phyloP scores from a whole-genome alignment of 2,797 vertebrate genomes.

The Microcaecilia unicolor region DNA sequence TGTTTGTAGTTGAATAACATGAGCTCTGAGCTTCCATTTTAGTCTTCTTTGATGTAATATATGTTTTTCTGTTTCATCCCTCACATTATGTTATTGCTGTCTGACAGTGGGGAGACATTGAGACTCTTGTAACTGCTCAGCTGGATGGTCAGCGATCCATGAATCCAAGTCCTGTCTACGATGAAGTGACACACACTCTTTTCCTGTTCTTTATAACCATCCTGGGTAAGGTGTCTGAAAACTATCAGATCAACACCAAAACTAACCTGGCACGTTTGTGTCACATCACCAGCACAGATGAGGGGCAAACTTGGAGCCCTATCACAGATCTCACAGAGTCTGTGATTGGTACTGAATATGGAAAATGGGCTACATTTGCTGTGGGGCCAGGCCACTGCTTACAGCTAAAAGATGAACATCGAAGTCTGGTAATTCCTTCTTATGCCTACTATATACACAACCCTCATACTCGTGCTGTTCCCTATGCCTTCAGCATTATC shows the following conservation, averaged over 20 bases:
- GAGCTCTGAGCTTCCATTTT: no score
- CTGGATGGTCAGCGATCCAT: constrained; percentile 44
- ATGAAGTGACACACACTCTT: constrained; percentile 27
- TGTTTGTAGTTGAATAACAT: no score
- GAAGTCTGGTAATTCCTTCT: constrained; percentile 47
- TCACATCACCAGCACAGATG: constrained; percentile 34
- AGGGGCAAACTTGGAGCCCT: constrained; percentile 34
- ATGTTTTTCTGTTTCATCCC: no score
- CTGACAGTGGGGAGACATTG: constrained; percentile 35
- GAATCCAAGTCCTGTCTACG: constrained; percentile 48
- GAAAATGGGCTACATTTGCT: constrained; percentile 48
- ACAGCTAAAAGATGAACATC: constrained; percentile 13
- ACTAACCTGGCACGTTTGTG: constrained; percentile 39
- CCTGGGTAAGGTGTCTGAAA: constrained; percentile 32
- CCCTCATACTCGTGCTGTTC: background rate
- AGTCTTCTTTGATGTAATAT: no score
- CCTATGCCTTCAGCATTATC: constrained; percentile 43
- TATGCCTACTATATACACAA: constrained; percentile 37
- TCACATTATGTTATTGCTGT: no score
- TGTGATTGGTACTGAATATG: background rate
- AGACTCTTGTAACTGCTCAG: constrained; percentile 28
- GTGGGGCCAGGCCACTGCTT: constrained; percentile 49
- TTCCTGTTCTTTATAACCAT: constrained; percentile 52
- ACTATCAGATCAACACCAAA: constrained; percentile 36
- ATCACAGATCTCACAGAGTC: constrained; percentile 22